Conservation (phyloP, 2,113 vertebrate species). For the Leptosomus discolor region DNA sequence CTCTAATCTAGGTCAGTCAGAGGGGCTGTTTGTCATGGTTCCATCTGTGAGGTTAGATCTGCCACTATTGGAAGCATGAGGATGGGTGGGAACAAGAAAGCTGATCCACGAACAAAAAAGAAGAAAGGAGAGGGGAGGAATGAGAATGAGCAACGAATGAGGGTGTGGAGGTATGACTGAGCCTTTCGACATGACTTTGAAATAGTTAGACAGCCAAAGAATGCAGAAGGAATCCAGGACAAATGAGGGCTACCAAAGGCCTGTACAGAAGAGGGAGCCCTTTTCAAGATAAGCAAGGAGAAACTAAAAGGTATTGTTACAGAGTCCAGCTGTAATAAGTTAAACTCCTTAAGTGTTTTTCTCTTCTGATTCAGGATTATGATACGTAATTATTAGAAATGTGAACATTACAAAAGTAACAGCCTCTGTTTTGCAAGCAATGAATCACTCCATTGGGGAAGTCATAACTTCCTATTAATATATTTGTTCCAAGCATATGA, state of each 20-base stretch:
- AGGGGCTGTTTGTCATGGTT: neutral
- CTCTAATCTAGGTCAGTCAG: neutral
- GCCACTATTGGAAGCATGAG: neutral
- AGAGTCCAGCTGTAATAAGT: neutral
- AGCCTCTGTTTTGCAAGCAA: neutral
- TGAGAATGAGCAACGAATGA: neutral
- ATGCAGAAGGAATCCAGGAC: conserved; percentile 18
- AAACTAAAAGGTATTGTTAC: neutral
- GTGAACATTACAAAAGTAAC: neutral
- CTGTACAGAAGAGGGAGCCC: conserved; percentile 44
- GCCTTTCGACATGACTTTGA: neutral
- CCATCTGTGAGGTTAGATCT: neutral
- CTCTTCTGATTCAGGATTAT: neutral
- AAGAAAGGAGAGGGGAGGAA: neutral
- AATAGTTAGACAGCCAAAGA: conserved; percentile 29
- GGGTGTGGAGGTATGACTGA: conserved; percentile 46
- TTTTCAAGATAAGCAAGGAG: neutral
- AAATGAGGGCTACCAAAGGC: neutral
- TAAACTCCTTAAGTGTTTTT: neutral
- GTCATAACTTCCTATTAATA: conserved; percentile 63
- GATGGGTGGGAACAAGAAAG: conserved; percentile 34
- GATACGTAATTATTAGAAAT: neutral
- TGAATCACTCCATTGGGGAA: conserved; percentile 48
- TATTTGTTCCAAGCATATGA: conserved; percentile 65
- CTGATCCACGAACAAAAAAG: neutral